Evolutionary conservation across 2,888 invertebrate genomes (phyloP).

Genomic region (Dryadula phaetusa): DNA sequence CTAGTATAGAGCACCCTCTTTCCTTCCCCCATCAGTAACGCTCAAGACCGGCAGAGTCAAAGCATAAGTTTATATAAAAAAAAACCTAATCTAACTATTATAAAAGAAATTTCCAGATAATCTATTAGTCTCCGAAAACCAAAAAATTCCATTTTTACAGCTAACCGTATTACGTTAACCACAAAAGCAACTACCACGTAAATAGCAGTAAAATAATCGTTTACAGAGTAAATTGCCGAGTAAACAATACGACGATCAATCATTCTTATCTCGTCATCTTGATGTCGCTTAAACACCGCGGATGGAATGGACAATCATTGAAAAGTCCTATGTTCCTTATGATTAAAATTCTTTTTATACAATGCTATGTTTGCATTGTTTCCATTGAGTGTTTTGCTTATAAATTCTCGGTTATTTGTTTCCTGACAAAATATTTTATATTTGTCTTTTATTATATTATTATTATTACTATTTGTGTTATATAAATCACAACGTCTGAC

Average conservation of each 20-base stretch:
- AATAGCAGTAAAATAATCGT: slow-evolving; percentile 35
- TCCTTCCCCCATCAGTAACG: too few species aligned
- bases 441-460: too few species aligned
- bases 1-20: too few species aligned
- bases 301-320: slow-evolving; percentile 37
- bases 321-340: slow-evolving; percentile 26
- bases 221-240: slow-evolving; percentile 39
- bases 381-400: neutral
- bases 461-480: too few species aligned
- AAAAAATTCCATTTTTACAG: slow-evolving; percentile 16
- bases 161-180: slow-evolving; percentile 34
- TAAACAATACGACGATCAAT: slow-evolving; percentile 43
- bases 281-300: slow-evolving; percentile 27
- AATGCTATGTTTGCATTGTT: neutral
- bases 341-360: slow-evolving; percentile 19
- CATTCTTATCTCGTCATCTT: slow-evolving; percentile 39
- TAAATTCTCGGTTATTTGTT: neutral
- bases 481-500: too few species aligned
- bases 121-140: neutral
- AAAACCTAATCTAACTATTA: neutral
- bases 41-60: too few species aligned
- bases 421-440: too few species aligned
- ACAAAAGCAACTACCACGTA: slow-evolving; percentile 34
- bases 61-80: neutral
- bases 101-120: neutral